Evolutionary conservation across 2,113 vertebrate species (phyloP), one percentile per base, ranked within the genome.

Genomic region (Anolis sagrei): DNA sequence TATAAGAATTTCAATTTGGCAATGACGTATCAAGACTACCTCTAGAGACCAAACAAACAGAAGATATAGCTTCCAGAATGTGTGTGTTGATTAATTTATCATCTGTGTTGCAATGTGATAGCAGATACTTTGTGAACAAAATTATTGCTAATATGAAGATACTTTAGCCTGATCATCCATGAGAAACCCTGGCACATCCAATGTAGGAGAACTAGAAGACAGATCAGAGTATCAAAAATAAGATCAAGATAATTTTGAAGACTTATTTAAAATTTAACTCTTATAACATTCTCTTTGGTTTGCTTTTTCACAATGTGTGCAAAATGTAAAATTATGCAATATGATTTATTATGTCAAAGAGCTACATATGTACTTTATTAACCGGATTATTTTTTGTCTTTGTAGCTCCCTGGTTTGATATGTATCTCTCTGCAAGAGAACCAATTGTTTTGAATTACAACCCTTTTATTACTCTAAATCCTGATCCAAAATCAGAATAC

Each of bases 401-500:
- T 87, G 5, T 85, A 97, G 95, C 79, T 4, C 95, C 95, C 0
- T 97, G 96, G 95, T 97, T 96, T 90, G 96, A 97, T 85, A 97
- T 95, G 95, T 97, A 97, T 91, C 96, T 97, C 4, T 94, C 95
- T 73, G 93, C 96, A 3, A 95, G 96, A 4, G 95, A 97, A 36
- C 92, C 96, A 27, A 89, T 97, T 76, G 95, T 96, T 91, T 91
- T 97, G 69, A 97, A 97, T 93, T 97, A 89, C 90, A 97, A 96
- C 87, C 97, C 96, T 78, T 97, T 97, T 89, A 95, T 95, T 91
- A 92, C 92, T 85, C 96, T 97, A 90, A 96, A 95, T 69, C 93
- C 94, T 13, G 96, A 97, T 91, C 94, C 95, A 1, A 96, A 95
- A 84, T 79, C 87, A 0, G 89, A 94, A 74, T 96, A 96, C 93